Base-by-base conservation (phyloP, 2,797 vertebrate genomes). In the Pantherophis alleghaniensis region DNA sequence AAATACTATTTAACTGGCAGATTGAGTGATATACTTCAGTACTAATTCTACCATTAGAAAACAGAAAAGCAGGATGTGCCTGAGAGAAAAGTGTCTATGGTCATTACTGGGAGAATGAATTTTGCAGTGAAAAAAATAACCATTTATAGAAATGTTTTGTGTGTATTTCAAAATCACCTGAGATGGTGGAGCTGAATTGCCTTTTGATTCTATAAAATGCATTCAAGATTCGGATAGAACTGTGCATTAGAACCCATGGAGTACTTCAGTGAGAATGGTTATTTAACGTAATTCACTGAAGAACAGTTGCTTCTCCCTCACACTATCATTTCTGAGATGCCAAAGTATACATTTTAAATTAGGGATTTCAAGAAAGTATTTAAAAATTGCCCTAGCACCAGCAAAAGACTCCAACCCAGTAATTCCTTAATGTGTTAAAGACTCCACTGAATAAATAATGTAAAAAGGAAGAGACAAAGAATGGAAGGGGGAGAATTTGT, bases 381-480 rank as follows among this genome's bases (percentile, higher is more conserved):
- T 88, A 88, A 55, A 63, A 89, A 61, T n/a, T 63, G 26, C 51
- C 32, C 13, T 22, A 56, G 79, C 60, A 89, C 90, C 94, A 86
- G 11, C 16, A 88, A 92, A 94, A 94, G 26, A 87, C 79, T 91
- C 51, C 86, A 87, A 63, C 24, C 74, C 14, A 63, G 87, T 26
- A 59, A 90, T 95, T 96, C 95, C 94, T 96, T 94, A 93, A 95
- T 96, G 86, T 92, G 61, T 93, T 93, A 69, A 93, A 91, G 90
- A 87, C 97, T 96, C 96, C 92, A 90, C 94, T 92, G 94, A 94
- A 89, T 42, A 88, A 95, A 92, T 7, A 93, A 95, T 88, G 94
- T 91, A 94, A 47, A 42, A 59, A 59, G 32, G 32, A 95, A 63
- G 74, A 42, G 10, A 91, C 94, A 94, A 95, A 83, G 47, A 56